Evolutionary conservation across 2,113 vertebrate species (phyloP).

Genomic region (Xiphophorus hellerii): DNA sequence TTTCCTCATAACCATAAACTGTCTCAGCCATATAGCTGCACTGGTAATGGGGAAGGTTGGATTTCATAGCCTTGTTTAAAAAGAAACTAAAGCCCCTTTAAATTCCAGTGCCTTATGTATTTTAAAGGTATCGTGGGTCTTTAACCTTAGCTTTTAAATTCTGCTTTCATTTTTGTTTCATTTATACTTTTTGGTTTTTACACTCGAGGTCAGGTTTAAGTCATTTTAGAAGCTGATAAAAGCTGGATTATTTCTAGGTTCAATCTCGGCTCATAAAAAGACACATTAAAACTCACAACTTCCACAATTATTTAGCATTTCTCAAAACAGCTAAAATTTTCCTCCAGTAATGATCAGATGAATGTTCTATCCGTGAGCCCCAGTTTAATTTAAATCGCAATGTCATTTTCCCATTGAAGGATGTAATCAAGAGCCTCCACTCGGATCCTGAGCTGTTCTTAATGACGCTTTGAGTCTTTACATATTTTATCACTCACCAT

Average conservation of each 20-base stretch:
- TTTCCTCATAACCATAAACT: neutral
- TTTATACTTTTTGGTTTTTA: neutral
- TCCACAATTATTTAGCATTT: neutral
- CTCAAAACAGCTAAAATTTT: slow-evolving; percentile 23
- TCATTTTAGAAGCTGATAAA: neutral
- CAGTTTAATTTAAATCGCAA: slow-evolving; percentile 46
- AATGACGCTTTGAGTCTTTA: slow-evolving; percentile 53
- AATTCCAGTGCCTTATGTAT: neutral
- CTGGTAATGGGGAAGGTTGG: neutral
- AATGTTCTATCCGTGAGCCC: slow-evolving; percentile 15
- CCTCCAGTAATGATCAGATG: slow-evolving; percentile 19
- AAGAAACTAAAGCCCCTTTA: neutral
- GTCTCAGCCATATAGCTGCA: neutral
- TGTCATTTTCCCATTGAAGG: slow-evolving; percentile 23
- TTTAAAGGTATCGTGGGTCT: neutral
- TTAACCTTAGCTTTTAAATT: neutral
- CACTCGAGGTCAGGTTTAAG: neutral
- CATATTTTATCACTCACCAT: slow-evolving; percentile 54
- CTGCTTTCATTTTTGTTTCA: neutral
- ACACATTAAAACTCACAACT: too few relatives aligned
- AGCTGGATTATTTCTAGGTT: neutral
- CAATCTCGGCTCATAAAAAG: too few relatives aligned
- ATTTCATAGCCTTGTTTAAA: neutral
- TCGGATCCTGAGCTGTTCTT: slow-evolving; percentile 21
- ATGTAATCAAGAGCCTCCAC: slow-evolving; percentile 40